phyloP scores from a whole-genome alignment of 2,888 invertebrate species.

The Timandra comae region DNA sequence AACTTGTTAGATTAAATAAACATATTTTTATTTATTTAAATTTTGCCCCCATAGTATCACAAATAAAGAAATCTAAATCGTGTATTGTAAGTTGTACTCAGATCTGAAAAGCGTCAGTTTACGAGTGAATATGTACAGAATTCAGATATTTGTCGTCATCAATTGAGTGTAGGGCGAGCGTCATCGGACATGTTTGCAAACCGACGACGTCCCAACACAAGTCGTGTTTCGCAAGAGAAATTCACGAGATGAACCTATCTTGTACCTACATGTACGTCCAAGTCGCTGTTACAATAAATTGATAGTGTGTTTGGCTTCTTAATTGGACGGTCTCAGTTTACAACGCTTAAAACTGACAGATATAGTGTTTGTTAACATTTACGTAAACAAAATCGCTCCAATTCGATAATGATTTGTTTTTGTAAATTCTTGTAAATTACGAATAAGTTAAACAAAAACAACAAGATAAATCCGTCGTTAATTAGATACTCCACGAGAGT shows the following conservation, averaged over 20 bases:
- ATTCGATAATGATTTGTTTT: no score
- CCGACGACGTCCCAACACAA: conserved; percentile 26
- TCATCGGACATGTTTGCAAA: conserved; percentile 45
- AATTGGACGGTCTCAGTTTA: conserved; percentile 43
- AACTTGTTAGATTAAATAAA: no score
- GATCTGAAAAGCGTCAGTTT: conserved; percentile 12
- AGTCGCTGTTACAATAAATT: conserved; percentile 67
- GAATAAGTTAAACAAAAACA: no score
- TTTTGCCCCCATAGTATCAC: no score
- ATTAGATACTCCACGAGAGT: no score
- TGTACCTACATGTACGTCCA: conserved; percentile 31
- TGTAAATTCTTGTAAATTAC: no score
- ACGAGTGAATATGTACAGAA: conserved; percentile 19
- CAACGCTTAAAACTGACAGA: conserved; percentile 19
- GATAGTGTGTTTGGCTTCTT: conserved; percentile 52
- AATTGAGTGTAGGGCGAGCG: conserved; percentile 40
- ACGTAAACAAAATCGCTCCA: no score
- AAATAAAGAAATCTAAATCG: no score
- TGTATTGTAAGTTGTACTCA: no score
- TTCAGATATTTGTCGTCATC: conserved; percentile 45
- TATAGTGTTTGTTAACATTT: no score
- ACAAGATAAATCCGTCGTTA: no score
- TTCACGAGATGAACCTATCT: conserved; percentile 54
- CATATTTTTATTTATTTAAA: no score
- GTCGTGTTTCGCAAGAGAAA: conserved; percentile 53